A percentile compares a stretch with the other conserved stretches of the same genome.
phyloP scores from a whole-genome alignment of 2,113 vertebrate species.

The Bambusicola thoracicus region DNA sequence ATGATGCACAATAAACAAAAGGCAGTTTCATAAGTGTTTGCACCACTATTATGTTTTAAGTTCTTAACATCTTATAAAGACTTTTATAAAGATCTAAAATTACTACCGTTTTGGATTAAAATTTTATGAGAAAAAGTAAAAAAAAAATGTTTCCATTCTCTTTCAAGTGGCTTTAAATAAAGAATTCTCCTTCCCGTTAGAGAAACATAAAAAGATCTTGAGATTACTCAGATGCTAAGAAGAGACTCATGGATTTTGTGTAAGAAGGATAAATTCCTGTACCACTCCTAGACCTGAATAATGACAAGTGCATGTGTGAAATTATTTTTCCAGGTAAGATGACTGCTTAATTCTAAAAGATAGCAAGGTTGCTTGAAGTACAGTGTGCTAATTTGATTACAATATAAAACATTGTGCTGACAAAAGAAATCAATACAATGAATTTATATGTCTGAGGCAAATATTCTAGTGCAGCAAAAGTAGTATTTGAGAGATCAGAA shows the following conservation, averaged over 20 bases:
- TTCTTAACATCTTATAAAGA: not conserved
- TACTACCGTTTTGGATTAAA: conserved; percentile 2
- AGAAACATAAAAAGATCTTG: not conserved
- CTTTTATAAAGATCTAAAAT: conserved; percentile 28
- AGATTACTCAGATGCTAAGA: not conserved
- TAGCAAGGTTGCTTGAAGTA: conserved; percentile 27
- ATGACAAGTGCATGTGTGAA: not conserved
- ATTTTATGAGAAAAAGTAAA: not conserved
- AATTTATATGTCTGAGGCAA: conserved; percentile 44
- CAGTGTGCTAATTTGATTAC: conserved; percentile 40
- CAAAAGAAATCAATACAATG: conserved; percentile 28
- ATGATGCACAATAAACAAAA: conserved; percentile 54
- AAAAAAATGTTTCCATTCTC: not conserved
- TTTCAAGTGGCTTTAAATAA: conserved; percentile 26
- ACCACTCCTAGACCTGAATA: not conserved
- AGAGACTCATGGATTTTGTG: not conserved
- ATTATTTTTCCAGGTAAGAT: not conserved
- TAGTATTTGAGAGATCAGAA: not conserved
- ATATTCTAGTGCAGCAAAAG: not conserved
- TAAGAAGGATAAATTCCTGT: not conserved
- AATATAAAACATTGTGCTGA: not conserved
- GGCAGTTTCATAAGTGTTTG: conserved; percentile 46
- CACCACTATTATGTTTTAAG: not conserved
- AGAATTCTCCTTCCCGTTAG: not conserved
- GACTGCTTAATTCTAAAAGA: not conserved